Conservation (phyloP, 2,797 vertebrate species). For the Morelia viridis region DNA sequence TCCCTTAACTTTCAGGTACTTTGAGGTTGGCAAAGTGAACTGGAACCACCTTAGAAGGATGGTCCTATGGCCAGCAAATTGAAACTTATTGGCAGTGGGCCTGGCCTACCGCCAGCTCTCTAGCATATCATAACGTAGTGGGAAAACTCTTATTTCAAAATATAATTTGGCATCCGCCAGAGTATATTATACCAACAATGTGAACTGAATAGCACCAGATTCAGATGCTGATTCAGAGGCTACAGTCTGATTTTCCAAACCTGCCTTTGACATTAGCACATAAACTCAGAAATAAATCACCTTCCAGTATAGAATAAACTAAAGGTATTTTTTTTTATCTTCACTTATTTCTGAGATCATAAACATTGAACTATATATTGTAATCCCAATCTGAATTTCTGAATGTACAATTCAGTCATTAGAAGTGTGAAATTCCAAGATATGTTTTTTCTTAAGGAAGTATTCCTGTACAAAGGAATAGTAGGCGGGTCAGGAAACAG, state of each 20-base stretch:
- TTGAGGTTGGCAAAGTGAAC: constrained; percentile 59
- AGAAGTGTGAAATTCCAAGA: background rate
- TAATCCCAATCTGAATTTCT: background rate
- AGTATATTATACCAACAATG: background rate
- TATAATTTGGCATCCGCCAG: constrained; percentile 18
- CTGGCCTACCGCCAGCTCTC: constrained; percentile 57
- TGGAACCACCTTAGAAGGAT: constrained; percentile 57
- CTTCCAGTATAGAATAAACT: background rate
- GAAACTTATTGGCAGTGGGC: constrained; percentile 57
- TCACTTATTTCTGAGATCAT: background rate
- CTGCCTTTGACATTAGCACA: background rate
- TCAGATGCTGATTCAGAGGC: background rate
- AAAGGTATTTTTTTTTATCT: background rate
- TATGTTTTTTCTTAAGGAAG: background rate
- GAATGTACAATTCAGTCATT: background rate
- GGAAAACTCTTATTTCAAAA: constrained; percentile 23
- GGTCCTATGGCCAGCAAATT: constrained; percentile 65
- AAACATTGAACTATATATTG: background rate
- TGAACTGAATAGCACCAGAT: background rate
- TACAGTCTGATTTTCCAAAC: background rate
- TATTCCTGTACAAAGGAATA: background rate
- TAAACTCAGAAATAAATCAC: background rate
- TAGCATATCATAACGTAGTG: constrained; percentile 30
- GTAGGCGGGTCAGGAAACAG: no score
- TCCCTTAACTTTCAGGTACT: constrained; percentile 48